phyloP scores from a whole-genome alignment of 2,113 vertebrate species.

The Zosterops japonicus region DNA sequence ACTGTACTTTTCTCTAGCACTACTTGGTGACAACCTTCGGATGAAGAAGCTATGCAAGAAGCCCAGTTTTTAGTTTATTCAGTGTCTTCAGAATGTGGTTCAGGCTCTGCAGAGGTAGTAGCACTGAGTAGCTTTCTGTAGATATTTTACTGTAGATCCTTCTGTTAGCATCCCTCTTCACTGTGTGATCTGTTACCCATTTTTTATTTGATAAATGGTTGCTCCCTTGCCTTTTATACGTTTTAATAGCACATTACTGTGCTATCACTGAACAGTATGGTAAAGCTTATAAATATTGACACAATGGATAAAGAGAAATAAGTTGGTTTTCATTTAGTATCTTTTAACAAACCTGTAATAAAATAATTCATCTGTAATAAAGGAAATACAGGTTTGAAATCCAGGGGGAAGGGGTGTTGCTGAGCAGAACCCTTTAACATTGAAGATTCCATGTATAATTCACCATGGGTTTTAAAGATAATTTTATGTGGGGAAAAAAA shows the following conservation, averaged over 20 bases:
- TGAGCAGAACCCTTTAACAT: background rate
- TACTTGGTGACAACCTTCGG: background rate
- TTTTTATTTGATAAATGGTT: background rate
- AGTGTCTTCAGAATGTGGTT: background rate
- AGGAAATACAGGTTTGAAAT: background rate
- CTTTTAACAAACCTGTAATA: background rate
- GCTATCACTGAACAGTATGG: background rate
- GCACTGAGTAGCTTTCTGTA: background rate
- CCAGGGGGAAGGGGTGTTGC: background rate
- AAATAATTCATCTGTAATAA: background rate
- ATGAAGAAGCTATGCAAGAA: conserved; percentile 4
- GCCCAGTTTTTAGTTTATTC: background rate
- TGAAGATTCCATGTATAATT: background rate
- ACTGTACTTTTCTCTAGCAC: background rate
- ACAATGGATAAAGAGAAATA: background rate
- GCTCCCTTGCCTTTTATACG: background rate
- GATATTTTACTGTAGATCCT: background rate
- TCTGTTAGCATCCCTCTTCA: background rate
- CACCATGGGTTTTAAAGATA: background rate
- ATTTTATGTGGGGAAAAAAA: background rate
- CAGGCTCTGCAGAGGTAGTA: background rate
- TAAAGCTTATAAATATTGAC: background rate
- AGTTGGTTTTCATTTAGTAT: background rate
- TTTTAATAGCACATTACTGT: background rate
- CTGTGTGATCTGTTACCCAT: background rate